Percentiles rank a stretch among this genome's conserved stretches.
Conservation (phyloP, 2,888 invertebrate species). For the Polia nebulosa region DNA sequence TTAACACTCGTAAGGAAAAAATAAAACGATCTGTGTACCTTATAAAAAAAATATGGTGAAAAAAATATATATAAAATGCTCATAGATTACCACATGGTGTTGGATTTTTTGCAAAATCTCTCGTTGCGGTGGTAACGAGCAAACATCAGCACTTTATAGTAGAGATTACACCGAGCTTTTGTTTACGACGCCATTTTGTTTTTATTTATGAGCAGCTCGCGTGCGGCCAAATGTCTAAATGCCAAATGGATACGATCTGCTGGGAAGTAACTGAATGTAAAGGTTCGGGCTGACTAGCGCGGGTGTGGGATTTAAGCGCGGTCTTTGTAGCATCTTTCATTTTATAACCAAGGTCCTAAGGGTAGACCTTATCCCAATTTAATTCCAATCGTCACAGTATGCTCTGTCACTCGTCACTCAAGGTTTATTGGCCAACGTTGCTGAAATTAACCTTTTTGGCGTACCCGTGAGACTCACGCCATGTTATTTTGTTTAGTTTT, state of each 20-base stretch:
- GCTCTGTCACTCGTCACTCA: no score
- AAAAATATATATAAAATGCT: not conserved
- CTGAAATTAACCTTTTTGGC: no score
- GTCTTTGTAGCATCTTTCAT: not conserved
- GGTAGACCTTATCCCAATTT: not conserved
- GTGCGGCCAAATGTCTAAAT: constrained; percentile 55
- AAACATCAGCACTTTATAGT: constrained; percentile 57
- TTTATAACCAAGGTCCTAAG: no score
- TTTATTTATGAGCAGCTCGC: constrained; percentile 67
- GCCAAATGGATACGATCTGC: constrained; percentile 3
- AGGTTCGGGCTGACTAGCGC: not conserved
- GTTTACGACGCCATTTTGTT: constrained; percentile 66
- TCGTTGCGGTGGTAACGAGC: constrained; percentile 24
- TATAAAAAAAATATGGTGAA: no score
- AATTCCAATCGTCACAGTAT: no score
- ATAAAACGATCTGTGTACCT: no score
- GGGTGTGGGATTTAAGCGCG: not conserved
- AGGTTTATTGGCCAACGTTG: no score
- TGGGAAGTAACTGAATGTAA: constrained; percentile 2
- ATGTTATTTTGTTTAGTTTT: no score
- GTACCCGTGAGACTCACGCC: no score
- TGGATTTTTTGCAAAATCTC: constrained; percentile 34
- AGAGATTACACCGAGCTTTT: constrained; percentile 61
- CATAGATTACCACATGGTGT: not conserved
- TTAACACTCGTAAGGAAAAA: no score